Evolutionary conservation across 2,113 vertebrate species (phyloP).

Genomic region (Galbula dea): DNA sequence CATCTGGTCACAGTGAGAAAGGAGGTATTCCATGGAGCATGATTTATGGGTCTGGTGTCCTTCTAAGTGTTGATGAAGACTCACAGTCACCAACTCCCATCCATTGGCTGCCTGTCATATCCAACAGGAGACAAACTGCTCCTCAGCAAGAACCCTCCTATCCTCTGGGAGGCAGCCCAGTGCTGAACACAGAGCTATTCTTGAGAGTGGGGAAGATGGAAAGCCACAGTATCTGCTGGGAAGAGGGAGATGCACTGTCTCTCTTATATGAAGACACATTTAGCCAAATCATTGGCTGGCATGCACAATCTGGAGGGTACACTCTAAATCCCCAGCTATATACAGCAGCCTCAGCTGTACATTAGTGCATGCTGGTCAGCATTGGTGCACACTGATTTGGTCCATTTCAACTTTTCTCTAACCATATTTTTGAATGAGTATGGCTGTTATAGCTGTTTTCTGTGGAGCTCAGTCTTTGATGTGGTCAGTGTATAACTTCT

Average conservation of each 20-base stretch:
- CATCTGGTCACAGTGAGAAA: neutral
- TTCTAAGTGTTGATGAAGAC: neutral
- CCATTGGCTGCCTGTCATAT: accelerated
- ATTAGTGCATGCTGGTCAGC: too few species aligned
- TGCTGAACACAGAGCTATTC: neutral
- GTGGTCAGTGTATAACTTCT: neutral
- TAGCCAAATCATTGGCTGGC: neutral
- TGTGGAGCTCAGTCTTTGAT: neutral
- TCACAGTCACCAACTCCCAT: neutral
- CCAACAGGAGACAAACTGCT: neutral
- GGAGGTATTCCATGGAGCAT: neutral
- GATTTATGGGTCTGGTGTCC: neutral
- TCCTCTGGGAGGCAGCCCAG: neutral
- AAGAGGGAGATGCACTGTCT: neutral
- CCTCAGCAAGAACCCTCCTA: neutral
- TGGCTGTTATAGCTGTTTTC: neutral
- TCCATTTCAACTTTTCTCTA: neutral
- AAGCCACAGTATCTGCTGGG: neutral
- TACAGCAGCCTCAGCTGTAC: neutral
- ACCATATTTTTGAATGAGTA: neutral
- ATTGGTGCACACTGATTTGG: neutral
- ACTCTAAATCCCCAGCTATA: neutral
- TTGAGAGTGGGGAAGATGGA: neutral
- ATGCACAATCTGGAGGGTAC: neutral
- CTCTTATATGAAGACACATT: neutral